These are phyloP conservation scores for Benitochromis conjunctus DNA, from an alignment of 2,113 vertebrate genomes.

Conservation along the genomic window DNA sequence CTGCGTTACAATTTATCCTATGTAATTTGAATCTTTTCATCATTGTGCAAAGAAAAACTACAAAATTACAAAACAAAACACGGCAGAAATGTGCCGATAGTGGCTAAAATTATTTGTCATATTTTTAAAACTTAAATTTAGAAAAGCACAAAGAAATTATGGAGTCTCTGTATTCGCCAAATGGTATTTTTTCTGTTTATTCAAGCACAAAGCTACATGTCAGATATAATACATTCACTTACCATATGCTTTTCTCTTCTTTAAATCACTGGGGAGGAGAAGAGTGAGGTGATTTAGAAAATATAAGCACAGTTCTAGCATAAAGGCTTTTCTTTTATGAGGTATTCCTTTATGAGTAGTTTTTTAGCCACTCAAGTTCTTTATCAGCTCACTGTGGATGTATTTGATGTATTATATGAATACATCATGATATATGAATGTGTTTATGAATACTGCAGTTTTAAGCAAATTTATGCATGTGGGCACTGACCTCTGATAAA, in stretches of 20 bases:
- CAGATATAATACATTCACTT: background rate
- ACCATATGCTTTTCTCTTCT: slow-evolving; percentile 74
- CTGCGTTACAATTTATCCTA: background rate
- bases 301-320: background rate
- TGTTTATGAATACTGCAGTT: background rate
- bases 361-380: background rate
- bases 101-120: background rate
- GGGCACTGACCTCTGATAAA: background rate
- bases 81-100: background rate
- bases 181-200: background rate
- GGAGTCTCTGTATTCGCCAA: background rate
- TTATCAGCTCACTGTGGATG: background rate
- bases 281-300: background rate
- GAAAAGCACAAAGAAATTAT: background rate
- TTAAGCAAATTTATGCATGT: background rate
- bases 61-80: background rate
- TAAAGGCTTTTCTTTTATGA: background rate
- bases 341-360: background rate
- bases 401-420: background rate
- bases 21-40: background rate
- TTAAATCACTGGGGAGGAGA: slow-evolving; percentile 78
- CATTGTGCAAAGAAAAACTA: background rate
- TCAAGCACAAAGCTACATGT: background rate
- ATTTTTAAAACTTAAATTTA: background rate
- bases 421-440: background rate